Conservation (phyloP, 2,888 invertebrate genomes). For the Asteroscopus sphinx region DNA sequence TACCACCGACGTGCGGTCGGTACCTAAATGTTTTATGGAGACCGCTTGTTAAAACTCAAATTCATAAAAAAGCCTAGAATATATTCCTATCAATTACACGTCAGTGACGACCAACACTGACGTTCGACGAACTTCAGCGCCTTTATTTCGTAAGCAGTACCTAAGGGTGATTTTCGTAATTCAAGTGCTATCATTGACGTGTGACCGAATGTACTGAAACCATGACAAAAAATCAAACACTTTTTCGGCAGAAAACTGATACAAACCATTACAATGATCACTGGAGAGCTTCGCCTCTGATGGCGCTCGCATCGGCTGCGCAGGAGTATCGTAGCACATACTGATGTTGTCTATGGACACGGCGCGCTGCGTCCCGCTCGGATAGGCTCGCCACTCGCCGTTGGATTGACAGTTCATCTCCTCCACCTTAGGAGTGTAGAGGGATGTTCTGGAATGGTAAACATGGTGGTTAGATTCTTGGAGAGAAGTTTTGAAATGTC, state of each 20-base stretch:
- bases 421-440: constrained; percentile 93
- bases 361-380: constrained; percentile 85
- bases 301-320: constrained; percentile 78
- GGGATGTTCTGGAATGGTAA: constrained; percentile 88
- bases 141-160: too few species aligned
- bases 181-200: too few species aligned
- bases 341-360: constrained; percentile 92
- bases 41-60: too few species aligned
- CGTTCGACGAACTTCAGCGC: too few species aligned
- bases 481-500: not conserved
- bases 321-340: constrained; percentile 82
- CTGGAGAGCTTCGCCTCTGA: constrained; percentile 80
- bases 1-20: too few species aligned
- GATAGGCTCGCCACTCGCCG: constrained; percentile 85
- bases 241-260: not conserved
- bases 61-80: too few species aligned
- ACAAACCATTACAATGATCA: constrained; percentile 81
- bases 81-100: too few species aligned
- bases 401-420: constrained; percentile 77
- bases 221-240: not conserved
- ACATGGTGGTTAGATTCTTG: constrained; percentile 1
- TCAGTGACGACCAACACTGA: too few species aligned
- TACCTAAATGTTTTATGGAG: too few species aligned
- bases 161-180: too few species aligned
- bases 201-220: too few species aligned